Base-by-base conservation (phyloP, 2,888 invertebrate species). In the Drosophila peninsularis region DNA sequence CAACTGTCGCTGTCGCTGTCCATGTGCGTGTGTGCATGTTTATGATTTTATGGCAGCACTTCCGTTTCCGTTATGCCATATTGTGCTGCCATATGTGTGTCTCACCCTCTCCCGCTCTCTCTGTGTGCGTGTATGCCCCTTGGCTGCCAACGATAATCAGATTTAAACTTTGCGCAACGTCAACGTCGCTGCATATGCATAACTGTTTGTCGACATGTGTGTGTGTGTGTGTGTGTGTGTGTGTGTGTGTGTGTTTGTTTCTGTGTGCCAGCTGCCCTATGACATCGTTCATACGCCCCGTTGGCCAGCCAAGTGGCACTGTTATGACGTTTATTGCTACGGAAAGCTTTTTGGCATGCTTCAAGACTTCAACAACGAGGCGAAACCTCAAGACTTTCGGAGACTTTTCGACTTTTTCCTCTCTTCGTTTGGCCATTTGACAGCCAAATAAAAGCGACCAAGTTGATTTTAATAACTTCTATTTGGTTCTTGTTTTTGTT, bases 31-130 rank as follows among this genome's bases (percentile, higher is more conserved):
- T 84, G 78, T 85, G 88, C 85, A 89, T 89, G 85, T 73, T 86
- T 86, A 89, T 89, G 85, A 88, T 88, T 86, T 89, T 86, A 86
- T 86, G 89, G 89, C 85, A 88, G 85, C 89, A 89, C 85, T 89
- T 86, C 85, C 85, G 85, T 82, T 86, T 86, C 89, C 85, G 85
- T 72, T 75, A 71, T 79, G 74, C 82, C 69, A 82, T 80, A 85
- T 75, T 87, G 81, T 81, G 34, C 55, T 47, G 63, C 54, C 50
- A 32, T 45, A 36, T 65, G 44, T 36, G 17, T 47, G 24, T 41
- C 47, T 32, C 47, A 10, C 24, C 60, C 49, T 56, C 36, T 39
- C 58, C 14, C 42, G 14, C 24, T 10, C 44, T 4, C 7, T n/a
- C 45, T 44, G 44, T 24, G 24, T 44, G 44, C 44, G 45, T 45